Percentiles rank a stretch among this genome's conserved stretches.
Conservation (phyloP, 2,113 vertebrate genomes). For the Ceuthmochares aereus region DNA sequence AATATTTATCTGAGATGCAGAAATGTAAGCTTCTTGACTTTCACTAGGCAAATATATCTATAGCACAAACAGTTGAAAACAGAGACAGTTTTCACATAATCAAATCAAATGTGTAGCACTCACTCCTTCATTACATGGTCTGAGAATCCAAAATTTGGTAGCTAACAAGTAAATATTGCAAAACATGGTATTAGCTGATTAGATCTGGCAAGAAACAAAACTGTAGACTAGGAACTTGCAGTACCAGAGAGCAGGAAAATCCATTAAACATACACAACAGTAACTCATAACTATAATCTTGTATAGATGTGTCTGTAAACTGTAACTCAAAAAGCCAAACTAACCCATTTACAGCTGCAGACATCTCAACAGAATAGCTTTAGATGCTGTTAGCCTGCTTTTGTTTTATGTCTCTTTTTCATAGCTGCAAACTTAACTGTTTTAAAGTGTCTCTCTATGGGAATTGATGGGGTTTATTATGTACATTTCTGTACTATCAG, state of each 20-base stretch:
- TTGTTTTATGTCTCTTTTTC: constrained; percentile 30
- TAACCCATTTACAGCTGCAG: constrained; percentile 48
- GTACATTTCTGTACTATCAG: constrained; percentile 56
- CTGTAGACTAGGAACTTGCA: constrained; percentile 33
- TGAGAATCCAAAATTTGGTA: constrained; percentile 15
- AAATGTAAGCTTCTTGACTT: background rate
- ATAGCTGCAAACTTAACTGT: constrained; percentile 22
- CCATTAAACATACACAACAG: constrained; percentile 34
- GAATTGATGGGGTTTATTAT: constrained; percentile 69
- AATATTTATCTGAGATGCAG: constrained; percentile 8
- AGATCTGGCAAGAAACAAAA: constrained; percentile 5
- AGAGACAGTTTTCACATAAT: constrained; percentile 39
- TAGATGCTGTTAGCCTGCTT: constrained; percentile 43
- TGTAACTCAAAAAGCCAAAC: constrained; percentile 58
- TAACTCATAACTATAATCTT: constrained; percentile 56
- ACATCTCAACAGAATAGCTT: constrained; percentile 53
- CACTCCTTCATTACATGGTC: background rate
- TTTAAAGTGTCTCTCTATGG: constrained; percentile 44
- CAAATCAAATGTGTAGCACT: background rate
- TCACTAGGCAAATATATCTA: background rate
- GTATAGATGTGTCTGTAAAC: constrained; percentile 55
- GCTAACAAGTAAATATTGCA: constrained; percentile 31
- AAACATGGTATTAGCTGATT: constrained; percentile 24
- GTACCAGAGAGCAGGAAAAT: constrained; percentile 24
- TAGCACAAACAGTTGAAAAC: constrained; percentile 4